Base-by-base conservation (phyloP, 1,140 invertebrate species). In the Rhyacophila brunnea region DNA sequence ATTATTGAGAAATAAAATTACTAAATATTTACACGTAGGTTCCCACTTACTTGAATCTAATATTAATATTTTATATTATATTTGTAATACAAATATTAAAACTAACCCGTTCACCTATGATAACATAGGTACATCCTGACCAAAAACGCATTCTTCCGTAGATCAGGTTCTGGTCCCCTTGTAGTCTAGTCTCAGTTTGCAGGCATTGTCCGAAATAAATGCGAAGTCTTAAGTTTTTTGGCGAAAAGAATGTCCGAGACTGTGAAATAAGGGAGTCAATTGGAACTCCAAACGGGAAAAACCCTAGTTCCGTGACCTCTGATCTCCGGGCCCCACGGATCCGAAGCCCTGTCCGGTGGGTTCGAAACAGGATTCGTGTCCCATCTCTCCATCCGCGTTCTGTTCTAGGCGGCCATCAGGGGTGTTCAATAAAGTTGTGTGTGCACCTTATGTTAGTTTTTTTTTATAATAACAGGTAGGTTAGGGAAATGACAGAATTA, bases 291-390 rank as follows among this genome's bases (percentile, higher is more conserved):
- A 35, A n/a, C n/a, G n/a, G n/a, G n/a, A n/a, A 54, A 13, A 18
- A 35, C 42, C 54, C 23, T 45, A n/a, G 13, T 6, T 35, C 44
- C 28, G 19, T 58, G 55, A 58, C 55, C 55, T 58, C 46, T 58
- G 55, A 58, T 50, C 55, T 58, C 46, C 11, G 46, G 46, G 10
- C n/a, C 49, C 38, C n/a, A 23, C 35, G 18, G 49, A 50, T 44
- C 55, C 55, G 38, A 15, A 45, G 9, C 43, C 43, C 23, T 28
- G 52, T 54, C 52, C 18, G 17, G 43, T 54, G 23, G 50, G 32
- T 46, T 34, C 20, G 1, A 54, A 63, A 63, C 60, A 49, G 60
- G 60, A 63, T 63, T 48, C 40, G 7, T 38, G 44, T 15, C 35
- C 42, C 15, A 48, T 57, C 54, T 57, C 18, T 14, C 17, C 23